phyloP scores from a whole-genome alignment of 1,140 invertebrate species.

The Lepidurus couesii region DNA sequence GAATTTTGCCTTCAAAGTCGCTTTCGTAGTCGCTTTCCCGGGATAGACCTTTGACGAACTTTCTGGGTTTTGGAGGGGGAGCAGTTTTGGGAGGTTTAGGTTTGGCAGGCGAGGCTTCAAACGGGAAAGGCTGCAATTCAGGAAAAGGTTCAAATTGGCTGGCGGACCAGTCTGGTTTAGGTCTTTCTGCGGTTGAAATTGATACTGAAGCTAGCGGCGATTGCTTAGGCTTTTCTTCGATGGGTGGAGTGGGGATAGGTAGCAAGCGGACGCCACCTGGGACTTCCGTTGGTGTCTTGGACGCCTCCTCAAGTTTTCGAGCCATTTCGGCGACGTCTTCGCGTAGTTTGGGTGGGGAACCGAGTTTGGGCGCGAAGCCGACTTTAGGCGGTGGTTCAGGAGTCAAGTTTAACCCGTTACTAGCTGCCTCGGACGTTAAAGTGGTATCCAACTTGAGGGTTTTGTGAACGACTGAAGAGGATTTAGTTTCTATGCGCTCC shows the following conservation, averaged over 20 bases:
- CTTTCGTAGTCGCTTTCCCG: conserved; percentile 66
- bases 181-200: conserved; percentile 38
- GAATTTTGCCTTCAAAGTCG: conserved; percentile 60
- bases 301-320: conserved; percentile 57
- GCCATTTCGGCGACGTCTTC: conserved; percentile 56
- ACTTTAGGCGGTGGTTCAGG: conserved; percentile 69
- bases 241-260: conserved; percentile 43
- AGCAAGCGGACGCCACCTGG: conserved; percentile 60
- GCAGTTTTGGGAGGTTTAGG: conserved; percentile 41
- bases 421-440: not conserved
- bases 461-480: not conserved
- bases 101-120: conserved; percentile 45
- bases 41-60: conserved; percentile 64
- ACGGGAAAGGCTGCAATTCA: conserved; percentile 48
- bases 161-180: not conserved
- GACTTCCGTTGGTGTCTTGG: conserved; percentile 54
- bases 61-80: conserved; percentile 54
- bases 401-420: conserved; percentile 49
- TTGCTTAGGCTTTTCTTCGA: conserved; percentile 26
- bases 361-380: conserved; percentile 52
- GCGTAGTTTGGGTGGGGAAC: conserved; percentile 44
- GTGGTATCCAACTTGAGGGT: not conserved
- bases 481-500: not conserved
- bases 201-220: not conserved
- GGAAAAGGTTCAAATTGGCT: conserved; percentile 35